Conservation (phyloP, 1,140 invertebrate species). For the Fopius arisanus region DNA sequence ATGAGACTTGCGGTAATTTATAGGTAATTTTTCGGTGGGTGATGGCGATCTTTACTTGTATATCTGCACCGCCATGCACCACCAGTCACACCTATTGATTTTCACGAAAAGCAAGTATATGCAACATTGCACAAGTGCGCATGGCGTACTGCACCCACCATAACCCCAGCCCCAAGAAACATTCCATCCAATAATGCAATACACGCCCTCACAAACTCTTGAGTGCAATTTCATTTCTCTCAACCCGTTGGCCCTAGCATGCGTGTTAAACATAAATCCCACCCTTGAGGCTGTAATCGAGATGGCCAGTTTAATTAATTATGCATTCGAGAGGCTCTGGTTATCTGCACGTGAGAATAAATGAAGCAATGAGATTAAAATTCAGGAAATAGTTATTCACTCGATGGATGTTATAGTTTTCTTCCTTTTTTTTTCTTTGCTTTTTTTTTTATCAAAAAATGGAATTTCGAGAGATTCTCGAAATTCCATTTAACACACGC, state of each 20-base stretch:
- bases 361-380: not conserved
- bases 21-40: too few species aligned
- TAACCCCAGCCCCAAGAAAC: not conserved
- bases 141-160: slow-evolving; percentile 1
- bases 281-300: slow-evolving; percentile 49
- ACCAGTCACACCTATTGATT: slow-evolving; percentile 6
- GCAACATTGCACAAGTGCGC: not conserved
- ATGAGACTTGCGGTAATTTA: too few species aligned
- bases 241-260: not conserved
- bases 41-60: not conserved
- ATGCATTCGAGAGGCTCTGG: slow-evolving; percentile 41
- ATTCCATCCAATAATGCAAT: slow-evolving; percentile 8
- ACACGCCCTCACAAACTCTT: slow-evolving; percentile 2
- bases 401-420: not conserved
- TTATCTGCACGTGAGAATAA: slow-evolving; percentile 3
- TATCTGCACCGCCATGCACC: not conserved
- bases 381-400: not conserved
- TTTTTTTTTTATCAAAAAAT: not conserved
- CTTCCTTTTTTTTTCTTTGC: not conserved
- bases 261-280: slow-evolving; percentile 31
- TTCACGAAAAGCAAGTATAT: not conserved
- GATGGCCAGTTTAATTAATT: slow-evolving; percentile 61
- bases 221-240: not conserved
- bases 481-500: too few species aligned
- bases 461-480: not conserved